phyloP scores from a whole-genome alignment of 2,888 invertebrate species.

The Leptinotarsa haldemani region DNA sequence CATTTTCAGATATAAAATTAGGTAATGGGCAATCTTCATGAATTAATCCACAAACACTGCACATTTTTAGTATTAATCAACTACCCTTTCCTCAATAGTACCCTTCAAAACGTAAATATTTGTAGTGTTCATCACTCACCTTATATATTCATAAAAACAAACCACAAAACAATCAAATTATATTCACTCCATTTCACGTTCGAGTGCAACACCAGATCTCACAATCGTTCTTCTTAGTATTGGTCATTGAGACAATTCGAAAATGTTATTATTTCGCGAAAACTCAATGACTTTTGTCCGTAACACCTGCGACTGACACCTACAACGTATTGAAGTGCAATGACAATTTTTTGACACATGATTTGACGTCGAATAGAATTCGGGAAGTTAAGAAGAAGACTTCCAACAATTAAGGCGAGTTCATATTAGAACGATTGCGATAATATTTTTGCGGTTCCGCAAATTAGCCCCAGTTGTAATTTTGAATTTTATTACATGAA shows the following conservation, averaged over 20 bases:
- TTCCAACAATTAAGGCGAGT: too few species aligned
- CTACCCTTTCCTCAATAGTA: not conserved
- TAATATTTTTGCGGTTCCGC: too few species aligned
- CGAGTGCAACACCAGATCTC: not conserved
- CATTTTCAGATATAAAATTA: not conserved
- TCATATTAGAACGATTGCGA: too few species aligned
- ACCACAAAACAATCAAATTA: not conserved
- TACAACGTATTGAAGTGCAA: not conserved
- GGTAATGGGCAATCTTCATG: not conserved
- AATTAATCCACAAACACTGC: not conserved
- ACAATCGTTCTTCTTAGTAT: not conserved
- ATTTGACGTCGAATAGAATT: not conserved
- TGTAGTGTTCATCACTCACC: constrained; percentile 1
- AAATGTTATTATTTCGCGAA: constrained; percentile 1
- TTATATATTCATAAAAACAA: constrained; percentile 11
- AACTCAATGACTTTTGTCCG: not conserved
- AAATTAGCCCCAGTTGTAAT: too few species aligned
- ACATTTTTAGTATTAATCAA: not conserved
- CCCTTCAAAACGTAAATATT: not conserved
- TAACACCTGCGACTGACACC: not conserved
- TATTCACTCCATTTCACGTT: not conserved
- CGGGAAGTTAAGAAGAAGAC: not conserved
- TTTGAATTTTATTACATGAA: too few species aligned
- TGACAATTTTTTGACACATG: not conserved
- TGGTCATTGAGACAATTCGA: not conserved